Evolutionary conservation across 2,113 vertebrate species (phyloP).

Genomic region (Pungitius pungitius): DNA sequence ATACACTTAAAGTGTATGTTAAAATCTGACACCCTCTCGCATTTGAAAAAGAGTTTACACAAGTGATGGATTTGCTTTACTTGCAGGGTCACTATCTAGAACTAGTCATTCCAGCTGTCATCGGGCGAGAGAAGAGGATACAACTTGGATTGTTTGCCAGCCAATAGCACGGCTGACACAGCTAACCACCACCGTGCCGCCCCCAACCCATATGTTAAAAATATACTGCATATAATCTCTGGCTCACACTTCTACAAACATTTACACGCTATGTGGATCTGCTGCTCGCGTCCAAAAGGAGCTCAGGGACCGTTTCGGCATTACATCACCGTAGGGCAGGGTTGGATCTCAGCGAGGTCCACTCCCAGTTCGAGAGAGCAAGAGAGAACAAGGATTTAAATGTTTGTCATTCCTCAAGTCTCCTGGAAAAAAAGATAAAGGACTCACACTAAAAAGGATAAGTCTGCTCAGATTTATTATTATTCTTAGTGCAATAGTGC

Average conservation of each 20-base stretch:
- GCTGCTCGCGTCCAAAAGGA: slow-evolving; percentile 27
- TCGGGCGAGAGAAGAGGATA: too few species aligned
- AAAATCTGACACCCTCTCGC: too few species aligned
- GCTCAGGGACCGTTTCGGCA: slow-evolving; percentile 49
- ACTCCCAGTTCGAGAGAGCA: slow-evolving; percentile 15
- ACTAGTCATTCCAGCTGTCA: too few species aligned
- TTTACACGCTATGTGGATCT: slow-evolving; percentile 17
- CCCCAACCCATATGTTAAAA: slow-evolving; percentile 3
- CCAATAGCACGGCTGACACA: too few species aligned
- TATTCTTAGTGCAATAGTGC: neutral
- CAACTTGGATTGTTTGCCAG: too few species aligned
- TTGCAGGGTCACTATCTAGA: neutral
- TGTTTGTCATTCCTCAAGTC: slow-evolving; percentile 23
- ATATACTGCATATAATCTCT: slow-evolving; percentile 8
- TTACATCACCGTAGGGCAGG: slow-evolving; percentile 28
- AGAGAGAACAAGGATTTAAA: slow-evolving; percentile 19
- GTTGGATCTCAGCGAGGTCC: slow-evolving; percentile 24
- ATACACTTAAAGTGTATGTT: too few species aligned
- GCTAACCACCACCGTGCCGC: too few species aligned
- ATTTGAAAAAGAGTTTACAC: neutral
- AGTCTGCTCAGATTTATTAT: neutral
- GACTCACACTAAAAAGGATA: slow-evolving; percentile 4
- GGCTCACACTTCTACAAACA: slow-evolving; percentile 9
- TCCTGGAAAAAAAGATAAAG: neutral
- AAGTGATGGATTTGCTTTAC: neutral